Evolutionary conservation across 2,113 vertebrate genomes (phyloP), one percentile per base, ranked within the genome.

Genomic region (Canis aureus): DNA sequence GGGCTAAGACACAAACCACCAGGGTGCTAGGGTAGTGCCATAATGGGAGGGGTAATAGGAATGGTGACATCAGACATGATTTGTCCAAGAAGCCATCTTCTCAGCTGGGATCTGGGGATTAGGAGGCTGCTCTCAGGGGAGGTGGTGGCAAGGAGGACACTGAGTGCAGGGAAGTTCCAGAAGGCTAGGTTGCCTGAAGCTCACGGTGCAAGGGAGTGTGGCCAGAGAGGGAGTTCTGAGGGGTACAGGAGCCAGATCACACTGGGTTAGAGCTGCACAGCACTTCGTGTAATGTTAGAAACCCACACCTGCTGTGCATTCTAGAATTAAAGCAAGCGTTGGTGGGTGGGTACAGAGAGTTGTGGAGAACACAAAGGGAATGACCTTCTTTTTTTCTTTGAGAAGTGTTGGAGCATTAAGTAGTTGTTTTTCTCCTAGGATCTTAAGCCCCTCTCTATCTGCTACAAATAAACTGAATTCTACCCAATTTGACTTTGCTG

Each of bases 131-230:
- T 16, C 0, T 53, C 60, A 38, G 20, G 53, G 11, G 8, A 64
- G 20, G 60, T 51, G 35, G 29, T 19, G 5, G 27, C 29, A 22
- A 79, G 20, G 11, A 13, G 5, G 13, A 16, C 8, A 1, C 4
- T 35, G 20, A n/a, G 43, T 29, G 3, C 13, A 23, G 7, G 49
- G 64, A 76, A 38, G 27, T 16, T 51, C 20, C 43, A 25, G n/a
- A 25, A 29, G 20, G 20, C 55, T 15, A 59, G 4, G 9, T 0
- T 38, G 57, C 53, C 38, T 2, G 8, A 1, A n/a, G 12, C 80
- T 76, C 17, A 32, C 13, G 1, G n/a, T 17, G 1, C 0, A 4
- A 20, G 38, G 25, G 9, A 13, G 11, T 6, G 0, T 12, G 20
- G 7, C 25, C 22, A 11, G n/a, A 20, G 8, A 43, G 20, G n/a